A percentile compares a stretch with the other conserved stretches of the same genome.
These are phyloP conservation scores for Psix sp. DNA, from an alignment of 1,140 invertebrate genomes.

Conservation along the genomic window DNA sequence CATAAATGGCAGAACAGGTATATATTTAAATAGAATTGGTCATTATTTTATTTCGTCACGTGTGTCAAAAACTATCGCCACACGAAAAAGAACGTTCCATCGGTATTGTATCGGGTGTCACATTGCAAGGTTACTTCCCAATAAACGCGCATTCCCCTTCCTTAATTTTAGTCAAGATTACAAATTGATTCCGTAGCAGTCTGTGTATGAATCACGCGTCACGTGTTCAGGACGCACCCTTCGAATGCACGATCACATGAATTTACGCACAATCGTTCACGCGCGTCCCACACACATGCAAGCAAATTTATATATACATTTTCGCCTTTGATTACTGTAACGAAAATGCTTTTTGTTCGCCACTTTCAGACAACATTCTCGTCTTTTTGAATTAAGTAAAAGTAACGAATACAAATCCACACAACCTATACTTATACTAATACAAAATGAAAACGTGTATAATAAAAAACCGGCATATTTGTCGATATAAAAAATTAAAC, in stretches of 20 bases:
- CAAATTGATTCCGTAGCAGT: constrained; percentile 77
- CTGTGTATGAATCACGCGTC: constrained; percentile 78
- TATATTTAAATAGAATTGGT: too few relatives aligned
- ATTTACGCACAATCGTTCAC: constrained; percentile 56
- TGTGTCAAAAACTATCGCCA: constrained; percentile 23
- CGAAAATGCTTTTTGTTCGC: constrained; percentile 31
- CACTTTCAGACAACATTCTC: constrained; percentile 33
- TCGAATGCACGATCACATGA: constrained; percentile 61
- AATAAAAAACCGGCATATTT: too few relatives aligned
- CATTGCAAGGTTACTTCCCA: constrained; percentile 61
- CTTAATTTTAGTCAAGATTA: constrained; percentile 78
- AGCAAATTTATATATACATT: constrained; percentile 22
- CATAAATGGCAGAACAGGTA: too few relatives aligned
- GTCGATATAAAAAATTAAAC: too few relatives aligned
- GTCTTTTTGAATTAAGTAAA: constrained; percentile 36
- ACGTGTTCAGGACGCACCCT: constrained; percentile 76
- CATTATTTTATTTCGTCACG: constrained; percentile 25
- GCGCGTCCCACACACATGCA: constrained; percentile 28
- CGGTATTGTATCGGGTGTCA: constrained; percentile 60
- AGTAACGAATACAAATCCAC: too few relatives aligned
- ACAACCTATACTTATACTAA: too few relatives aligned
- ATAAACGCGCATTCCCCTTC: constrained; percentile 66
- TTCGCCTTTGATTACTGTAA: constrained; percentile 30
- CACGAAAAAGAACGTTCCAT: constrained; percentile 35
- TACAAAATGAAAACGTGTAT: too few relatives aligned